A percentile compares a stretch with the other conserved stretches of the same genome.
Evolutionary conservation across 2,797 vertebrate genomes (phyloP).

Genomic region (Myotis daubentonii): DNA sequence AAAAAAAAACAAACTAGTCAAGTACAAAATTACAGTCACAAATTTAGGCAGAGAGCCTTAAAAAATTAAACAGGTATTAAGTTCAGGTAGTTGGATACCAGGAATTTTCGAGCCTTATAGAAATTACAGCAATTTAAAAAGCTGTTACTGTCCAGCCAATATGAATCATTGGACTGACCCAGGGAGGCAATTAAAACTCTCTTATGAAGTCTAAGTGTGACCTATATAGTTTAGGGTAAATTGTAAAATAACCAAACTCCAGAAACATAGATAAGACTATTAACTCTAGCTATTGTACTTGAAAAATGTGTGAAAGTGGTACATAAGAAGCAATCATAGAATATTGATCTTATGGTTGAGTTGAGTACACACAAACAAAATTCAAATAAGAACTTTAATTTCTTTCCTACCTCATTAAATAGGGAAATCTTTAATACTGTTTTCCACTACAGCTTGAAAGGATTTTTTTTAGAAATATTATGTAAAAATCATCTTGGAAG

Average conservation of each 20-base stretch:
- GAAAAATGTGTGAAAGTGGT: neutral
- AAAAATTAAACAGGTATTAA: constrained; percentile 13
- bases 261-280: neutral
- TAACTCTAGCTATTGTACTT: neutral
- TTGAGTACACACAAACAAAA: neutral
- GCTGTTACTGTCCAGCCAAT: neutral
- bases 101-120: neutral
- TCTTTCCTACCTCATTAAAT: neutral
- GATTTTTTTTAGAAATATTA: neutral
- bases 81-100: neutral
- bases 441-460: neutral
- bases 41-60: neutral
- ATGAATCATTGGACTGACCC: constrained; percentile 6
- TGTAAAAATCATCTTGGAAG: neutral
- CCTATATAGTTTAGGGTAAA: neutral
- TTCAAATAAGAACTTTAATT: neutral
- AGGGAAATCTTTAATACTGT: neutral
- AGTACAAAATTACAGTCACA: constrained; percentile 38
- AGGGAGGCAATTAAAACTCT: constrained; percentile 1
- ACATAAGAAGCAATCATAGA: neutral
- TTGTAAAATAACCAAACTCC: constrained; percentile 18
- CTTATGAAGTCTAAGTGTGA: neutral
- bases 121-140: constrained; percentile 24
- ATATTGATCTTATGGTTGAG: neutral
- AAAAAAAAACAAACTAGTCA: neutral